Evolutionary conservation across 1,140 invertebrate species (phyloP).

Genomic region (Calosoma granatense): DNA sequence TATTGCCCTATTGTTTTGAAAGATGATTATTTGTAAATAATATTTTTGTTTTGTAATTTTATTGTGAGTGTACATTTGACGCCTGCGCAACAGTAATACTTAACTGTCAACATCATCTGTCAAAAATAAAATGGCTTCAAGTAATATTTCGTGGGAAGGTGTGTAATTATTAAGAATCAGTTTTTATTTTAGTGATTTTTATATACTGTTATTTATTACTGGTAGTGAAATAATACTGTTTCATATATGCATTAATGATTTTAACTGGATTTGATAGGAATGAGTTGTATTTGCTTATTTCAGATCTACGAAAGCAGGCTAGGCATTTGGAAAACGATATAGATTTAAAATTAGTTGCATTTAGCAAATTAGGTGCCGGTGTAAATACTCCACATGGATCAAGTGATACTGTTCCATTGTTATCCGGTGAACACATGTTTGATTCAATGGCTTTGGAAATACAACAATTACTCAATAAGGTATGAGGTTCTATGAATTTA

Average conservation of each 20-base stretch:
- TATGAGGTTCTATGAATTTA: constrained; percentile 38
- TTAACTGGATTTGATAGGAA: too few species aligned
- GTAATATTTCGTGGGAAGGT: neutral
- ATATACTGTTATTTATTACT: too few species aligned
- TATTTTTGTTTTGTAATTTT: neutral
- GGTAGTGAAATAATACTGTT: too few species aligned
- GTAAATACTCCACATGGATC: constrained; percentile 37
- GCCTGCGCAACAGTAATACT: neutral
- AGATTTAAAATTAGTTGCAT: constrained; percentile 88
- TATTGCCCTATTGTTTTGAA: neutral
- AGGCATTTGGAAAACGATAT: constrained; percentile 93
- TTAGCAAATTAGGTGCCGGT: constrained; percentile 85
- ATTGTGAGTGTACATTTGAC: neutral
- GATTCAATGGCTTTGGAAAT: constrained; percentile 88
- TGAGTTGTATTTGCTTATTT: too few species aligned
- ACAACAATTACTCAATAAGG: constrained; percentile 75
- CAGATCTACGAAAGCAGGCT: constrained; percentile 88
- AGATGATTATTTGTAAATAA: neutral
- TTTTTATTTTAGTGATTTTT: too few species aligned
- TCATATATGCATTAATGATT: too few species aligned
- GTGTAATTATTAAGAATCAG: too few species aligned
- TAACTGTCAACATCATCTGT: neutral
- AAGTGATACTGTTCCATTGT: constrained; percentile 68
- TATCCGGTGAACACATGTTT: constrained; percentile 82
- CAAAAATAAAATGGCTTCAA: neutral